Evolutionary conservation across 1,140 invertebrate species (phyloP), one percentile per base, ranked within the genome.

Genomic region (Drosophila miranda): DNA sequence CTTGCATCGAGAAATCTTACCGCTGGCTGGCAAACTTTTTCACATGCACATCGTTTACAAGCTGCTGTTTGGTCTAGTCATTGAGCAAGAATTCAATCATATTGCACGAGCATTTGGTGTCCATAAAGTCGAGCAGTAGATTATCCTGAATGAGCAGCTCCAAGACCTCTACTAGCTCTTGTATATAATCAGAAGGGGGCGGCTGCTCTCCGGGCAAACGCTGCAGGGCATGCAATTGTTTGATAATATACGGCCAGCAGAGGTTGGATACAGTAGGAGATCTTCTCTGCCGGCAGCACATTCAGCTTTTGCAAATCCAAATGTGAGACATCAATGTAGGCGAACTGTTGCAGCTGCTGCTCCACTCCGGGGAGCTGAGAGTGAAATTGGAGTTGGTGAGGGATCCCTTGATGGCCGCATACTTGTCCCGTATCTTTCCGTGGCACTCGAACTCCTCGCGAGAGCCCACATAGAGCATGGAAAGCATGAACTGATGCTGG

Each of bases 41-140:
- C 2, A 95, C 93, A 75, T 98, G 95, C 48, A 93, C 93, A 76
- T 98, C 96, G 16, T 93, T 95, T 2, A 98, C 92, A n/a, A 98
- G 91, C 86, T 95, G 94, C 41, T 95, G 92, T 89, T 96, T 96
- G 11, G 94, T 93, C 52, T 98, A 93, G 84, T 97, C 96, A 51
- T 95, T 95, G 14, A 98, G 90, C 34, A 99, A 91, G 87, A 95
- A 95, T 78, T 97, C 95, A 8, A 99, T 92, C 90, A 95, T 96
- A 75, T 98, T 98, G 89, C 96, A 98, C 45, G 95, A 95, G 86
- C 95, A 96, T 73, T 96, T 96, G 0, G 95, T 94, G 90, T 99
- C 97, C 91, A 98, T 95, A 53, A 97, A 94, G 92, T 99, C 97
- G 4, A 99, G 91, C 5, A 98, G 90, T 1, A 97, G 95, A 44